Evolutionary conservation across 2,888 invertebrate genomes (phyloP).

Genomic region (Morpho achilles): DNA sequence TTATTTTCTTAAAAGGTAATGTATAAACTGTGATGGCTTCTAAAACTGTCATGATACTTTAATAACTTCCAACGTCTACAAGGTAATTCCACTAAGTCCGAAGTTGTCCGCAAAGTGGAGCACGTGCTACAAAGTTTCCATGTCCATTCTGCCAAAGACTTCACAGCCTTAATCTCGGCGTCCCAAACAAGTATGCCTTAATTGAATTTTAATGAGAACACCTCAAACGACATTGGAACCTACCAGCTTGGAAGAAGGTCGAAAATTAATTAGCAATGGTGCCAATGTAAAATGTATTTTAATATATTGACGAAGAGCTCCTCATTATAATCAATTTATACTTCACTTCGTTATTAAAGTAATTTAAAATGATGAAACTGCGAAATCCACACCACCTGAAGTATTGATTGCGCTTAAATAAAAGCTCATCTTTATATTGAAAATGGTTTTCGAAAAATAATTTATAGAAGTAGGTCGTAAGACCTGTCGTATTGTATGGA

Average conservation of each 20-base stretch:
- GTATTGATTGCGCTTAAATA: conserved; percentile 2
- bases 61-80: conserved; percentile 9
- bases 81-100: conserved; percentile 13
- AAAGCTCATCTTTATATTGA: not conserved
- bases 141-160: conserved; percentile 20
- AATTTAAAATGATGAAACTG: conserved; percentile 11
- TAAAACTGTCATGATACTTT: too few species aligned
- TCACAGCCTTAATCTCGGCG: conserved; percentile 24
- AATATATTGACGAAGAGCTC: conserved; percentile 13
- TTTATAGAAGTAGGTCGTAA: too few species aligned
- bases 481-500: too few species aligned
- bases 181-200: conserved; percentile 30
- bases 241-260: conserved; percentile 5
- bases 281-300: conserved; percentile 10
- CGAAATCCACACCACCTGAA: not conserved
- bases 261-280: conserved; percentile 20
- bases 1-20: not conserved
- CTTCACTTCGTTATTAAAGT: conserved; percentile 5
- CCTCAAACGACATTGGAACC: conserved; percentile 14
- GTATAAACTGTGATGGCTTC: too few species aligned
- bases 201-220: conserved; percentile 34
- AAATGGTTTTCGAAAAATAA: too few species aligned
- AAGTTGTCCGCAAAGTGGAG: conserved; percentile 10
- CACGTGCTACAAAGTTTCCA: conserved; percentile 20
- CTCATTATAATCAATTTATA: conserved; percentile 15